These are phyloP conservation scores for Channa striata DNA, from an alignment of 2,797 vertebrate genomes.

Conservation along the genomic window DNA sequence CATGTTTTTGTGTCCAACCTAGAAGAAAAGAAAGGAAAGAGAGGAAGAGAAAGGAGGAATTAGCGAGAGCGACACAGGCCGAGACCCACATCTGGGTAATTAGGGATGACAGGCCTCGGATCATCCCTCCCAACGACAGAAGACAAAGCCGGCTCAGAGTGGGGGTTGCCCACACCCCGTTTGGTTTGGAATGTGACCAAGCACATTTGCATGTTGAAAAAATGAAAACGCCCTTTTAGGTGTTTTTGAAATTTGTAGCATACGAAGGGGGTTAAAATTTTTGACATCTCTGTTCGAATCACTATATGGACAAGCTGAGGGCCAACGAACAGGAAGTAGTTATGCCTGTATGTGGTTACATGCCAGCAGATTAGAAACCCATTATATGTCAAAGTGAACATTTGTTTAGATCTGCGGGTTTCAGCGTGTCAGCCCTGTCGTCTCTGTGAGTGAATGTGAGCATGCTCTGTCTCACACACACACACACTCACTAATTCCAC, in stretches of 20 bases:
- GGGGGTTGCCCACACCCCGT: neutral
- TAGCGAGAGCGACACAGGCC: conserved; percentile 58
- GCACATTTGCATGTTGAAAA: neutral
- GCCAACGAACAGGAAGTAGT: neutral
- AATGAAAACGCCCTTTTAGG: neutral
- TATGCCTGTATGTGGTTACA: conserved; percentile 4
- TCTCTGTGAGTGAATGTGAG: neutral
- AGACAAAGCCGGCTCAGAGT: conserved; percentile 39
- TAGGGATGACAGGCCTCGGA: conserved; percentile 74
- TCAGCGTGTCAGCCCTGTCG: conserved; percentile 3
- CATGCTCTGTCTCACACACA: neutral
- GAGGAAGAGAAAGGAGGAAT: conserved; percentile 66
- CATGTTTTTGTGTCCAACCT: conserved; percentile 40
- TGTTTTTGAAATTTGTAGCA: too few species aligned
- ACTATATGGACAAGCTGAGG: neutral
- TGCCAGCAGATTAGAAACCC: conserved; percentile 1
- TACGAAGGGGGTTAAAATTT: too few species aligned
- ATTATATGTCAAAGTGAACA: conserved; percentile 11
- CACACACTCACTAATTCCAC: neutral
- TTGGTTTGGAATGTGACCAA: conserved; percentile 18
- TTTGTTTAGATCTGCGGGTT: conserved; percentile 26
- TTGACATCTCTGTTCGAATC: neutral
- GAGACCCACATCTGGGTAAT: conserved; percentile 75
- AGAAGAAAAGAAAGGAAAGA: conserved; percentile 41
- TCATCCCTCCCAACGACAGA: conserved; percentile 68